A percentile compares a stretch with the other conserved stretches of the same genome.
phyloP scores from a whole-genome alignment of 1,140 invertebrate genomes.

The Leptopilina boulardi region DNA sequence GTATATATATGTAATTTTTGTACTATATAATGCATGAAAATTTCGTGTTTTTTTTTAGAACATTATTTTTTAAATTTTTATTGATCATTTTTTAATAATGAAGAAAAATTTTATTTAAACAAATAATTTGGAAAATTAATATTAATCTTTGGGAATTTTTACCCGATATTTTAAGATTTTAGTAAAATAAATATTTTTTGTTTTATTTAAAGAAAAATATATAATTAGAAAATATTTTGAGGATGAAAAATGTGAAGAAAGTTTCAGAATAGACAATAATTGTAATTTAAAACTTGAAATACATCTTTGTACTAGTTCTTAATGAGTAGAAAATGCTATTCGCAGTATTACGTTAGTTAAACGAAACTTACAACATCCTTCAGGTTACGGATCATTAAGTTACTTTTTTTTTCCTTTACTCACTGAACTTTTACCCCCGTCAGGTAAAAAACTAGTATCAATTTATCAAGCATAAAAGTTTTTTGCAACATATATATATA shows the following conservation, averaged over 20 bases:
- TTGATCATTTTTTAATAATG: neutral
- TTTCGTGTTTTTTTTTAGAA: neutral
- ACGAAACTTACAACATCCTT: constrained; percentile 19
- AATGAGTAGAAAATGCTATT: constrained; percentile 14
- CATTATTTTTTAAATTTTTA: neutral
- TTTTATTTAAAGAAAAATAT: too few relatives aligned
- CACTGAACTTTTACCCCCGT: neutral
- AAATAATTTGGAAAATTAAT: too few relatives aligned
- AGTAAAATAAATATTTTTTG: too few relatives aligned
- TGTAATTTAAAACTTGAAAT: constrained; percentile 12
- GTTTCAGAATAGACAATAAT: neutral
- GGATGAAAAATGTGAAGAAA: neutral
- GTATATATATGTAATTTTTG: neutral
- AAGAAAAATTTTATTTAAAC: too few relatives aligned
- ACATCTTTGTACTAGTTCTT: neutral
- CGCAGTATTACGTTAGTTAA: constrained; percentile 21
- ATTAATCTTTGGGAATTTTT: too few relatives aligned
- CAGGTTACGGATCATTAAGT: constrained; percentile 8
- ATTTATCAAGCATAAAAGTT: constrained; percentile 20
- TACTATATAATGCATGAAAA: neutral
- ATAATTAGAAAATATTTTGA: too few relatives aligned
- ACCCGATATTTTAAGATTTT: too few relatives aligned
- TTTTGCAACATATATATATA: too few relatives aligned
- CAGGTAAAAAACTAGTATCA: constrained; percentile 2
- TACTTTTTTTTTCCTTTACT: constrained; percentile 21